Conservation (phyloP, 2,888 invertebrate genomes). For the Tetragonisca angustula region DNA sequence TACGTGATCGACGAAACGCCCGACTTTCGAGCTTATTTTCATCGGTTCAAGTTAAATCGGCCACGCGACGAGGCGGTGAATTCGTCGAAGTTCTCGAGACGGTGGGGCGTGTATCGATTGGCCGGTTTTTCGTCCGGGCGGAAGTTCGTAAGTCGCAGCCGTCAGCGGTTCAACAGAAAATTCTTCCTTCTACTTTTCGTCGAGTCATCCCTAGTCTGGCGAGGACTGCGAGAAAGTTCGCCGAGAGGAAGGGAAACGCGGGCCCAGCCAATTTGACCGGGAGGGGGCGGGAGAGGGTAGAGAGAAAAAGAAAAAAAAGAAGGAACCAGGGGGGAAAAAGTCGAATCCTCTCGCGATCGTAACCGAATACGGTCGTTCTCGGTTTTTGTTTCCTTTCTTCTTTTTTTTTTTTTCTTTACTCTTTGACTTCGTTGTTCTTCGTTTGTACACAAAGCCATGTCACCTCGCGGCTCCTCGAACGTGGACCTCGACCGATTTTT, state of each 20-base stretch:
- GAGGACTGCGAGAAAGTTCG: conserved; percentile 48
- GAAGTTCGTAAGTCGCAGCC: conserved; percentile 52
- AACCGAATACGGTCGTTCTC: background rate
- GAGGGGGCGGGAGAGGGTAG: background rate
- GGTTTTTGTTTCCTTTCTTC: too few relatives aligned
- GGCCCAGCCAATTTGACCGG: conserved; percentile 35
- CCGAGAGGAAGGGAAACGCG: conserved; percentile 12
- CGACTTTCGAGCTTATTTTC: too few relatives aligned
- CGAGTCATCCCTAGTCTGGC: conserved; percentile 49
- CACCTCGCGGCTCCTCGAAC: background rate
- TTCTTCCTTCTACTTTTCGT: conserved; percentile 60
- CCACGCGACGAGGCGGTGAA: background rate
- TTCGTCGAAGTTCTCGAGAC: conserved; percentile 15
- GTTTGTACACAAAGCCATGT: background rate
- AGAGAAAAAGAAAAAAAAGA: background rate
- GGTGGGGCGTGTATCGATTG: conserved; percentile 38
- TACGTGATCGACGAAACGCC: too few relatives aligned
- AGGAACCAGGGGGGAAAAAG: background rate
- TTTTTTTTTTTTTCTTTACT: too few relatives aligned
- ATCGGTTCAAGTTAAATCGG: too few relatives aligned
- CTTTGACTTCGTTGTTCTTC: background rate
- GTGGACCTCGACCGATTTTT: background rate
- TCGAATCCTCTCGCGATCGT: conserved; percentile 7
- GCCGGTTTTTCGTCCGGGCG: conserved; percentile 4
- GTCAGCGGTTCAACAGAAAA: conserved; percentile 57